phyloP scores from a whole-genome alignment of 2,888 invertebrate genomes.

The Chloroclystis v-ata region DNA sequence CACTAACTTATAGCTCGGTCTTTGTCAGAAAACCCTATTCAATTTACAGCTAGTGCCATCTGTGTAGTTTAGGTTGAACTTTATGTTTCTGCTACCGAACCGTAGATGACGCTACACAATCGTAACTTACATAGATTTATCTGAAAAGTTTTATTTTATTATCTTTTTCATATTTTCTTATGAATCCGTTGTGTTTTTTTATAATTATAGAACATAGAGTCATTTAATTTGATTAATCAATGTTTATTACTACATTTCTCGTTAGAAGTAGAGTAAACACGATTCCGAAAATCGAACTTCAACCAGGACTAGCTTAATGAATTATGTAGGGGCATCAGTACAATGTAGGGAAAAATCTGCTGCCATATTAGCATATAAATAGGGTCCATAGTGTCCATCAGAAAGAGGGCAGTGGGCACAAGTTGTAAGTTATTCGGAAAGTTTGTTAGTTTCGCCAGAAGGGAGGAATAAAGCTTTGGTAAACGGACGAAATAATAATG shows the following conservation, averaged over 20 bases:
- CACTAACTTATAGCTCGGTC: slow-evolving; percentile 28
- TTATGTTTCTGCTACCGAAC: background rate
- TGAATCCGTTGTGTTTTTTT: too few relatives aligned
- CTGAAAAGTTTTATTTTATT: background rate
- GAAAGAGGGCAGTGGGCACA: slow-evolving; percentile 26
- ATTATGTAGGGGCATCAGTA: slow-evolving; percentile 39
- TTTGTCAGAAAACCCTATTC: background rate
- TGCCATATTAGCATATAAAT: slow-evolving; percentile 62
- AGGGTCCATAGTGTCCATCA: slow-evolving; percentile 47
- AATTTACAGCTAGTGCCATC: slow-evolving; percentile 35
- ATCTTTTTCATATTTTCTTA: too few relatives aligned
- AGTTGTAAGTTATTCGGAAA: slow-evolving; percentile 57
- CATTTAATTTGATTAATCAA: too few relatives aligned
- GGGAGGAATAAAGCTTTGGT: background rate
- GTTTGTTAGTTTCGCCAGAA: slow-evolving; percentile 37
- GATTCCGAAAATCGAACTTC: background rate
- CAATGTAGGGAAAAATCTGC: slow-evolving; percentile 42
- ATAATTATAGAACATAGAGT: too few relatives aligned
- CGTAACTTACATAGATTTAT: too few relatives aligned
- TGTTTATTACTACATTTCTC: background rate
- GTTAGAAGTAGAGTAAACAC: background rate
- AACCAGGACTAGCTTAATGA: slow-evolving; percentile 40
- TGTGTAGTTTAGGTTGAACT: slow-evolving; percentile 6
- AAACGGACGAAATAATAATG: background rate
- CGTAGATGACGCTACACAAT: slow-evolving; percentile 38